phyloP scores from a whole-genome alignment of 2,113 vertebrate genomes.

The Hemiscyllium ocellatum region DNA sequence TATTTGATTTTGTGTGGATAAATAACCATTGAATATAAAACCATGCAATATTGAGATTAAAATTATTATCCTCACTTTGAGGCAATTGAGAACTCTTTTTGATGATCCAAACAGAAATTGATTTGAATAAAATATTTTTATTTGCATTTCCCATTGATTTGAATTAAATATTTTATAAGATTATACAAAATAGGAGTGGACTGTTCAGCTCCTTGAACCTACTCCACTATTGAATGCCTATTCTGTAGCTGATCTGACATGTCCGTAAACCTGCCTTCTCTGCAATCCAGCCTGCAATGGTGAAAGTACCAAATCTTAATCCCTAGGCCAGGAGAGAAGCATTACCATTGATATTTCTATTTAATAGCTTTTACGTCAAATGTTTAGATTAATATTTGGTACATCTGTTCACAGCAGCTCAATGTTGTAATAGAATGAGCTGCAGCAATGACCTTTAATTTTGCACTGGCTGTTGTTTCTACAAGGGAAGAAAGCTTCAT shows the following conservation, averaged over 20 bases:
- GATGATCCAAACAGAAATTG: background rate
- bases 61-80: background rate
- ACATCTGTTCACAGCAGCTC: background rate
- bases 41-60: background rate
- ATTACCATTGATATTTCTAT: background rate
- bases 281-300: too few species aligned
- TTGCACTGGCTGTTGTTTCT: background rate
- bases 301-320: too few species aligned
- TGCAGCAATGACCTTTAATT: background rate
- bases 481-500: background rate
- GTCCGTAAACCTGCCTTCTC: too few species aligned
- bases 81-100: background rate
- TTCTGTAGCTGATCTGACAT: too few species aligned
- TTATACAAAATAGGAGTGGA: too few species aligned
- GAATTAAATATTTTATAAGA: background rate
- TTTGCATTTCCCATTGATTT: background rate
- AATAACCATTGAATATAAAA: background rate
- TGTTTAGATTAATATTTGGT: background rate
- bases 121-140: background rate
- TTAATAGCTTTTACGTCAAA: background rate
- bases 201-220: too few species aligned
- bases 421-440: background rate
- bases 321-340: too few species aligned
- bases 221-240: too few species aligned
- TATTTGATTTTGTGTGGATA: background rate